Evolutionary conservation across 2,888 invertebrate genomes (phyloP).

Genomic region (Athalia circularis): DNA sequence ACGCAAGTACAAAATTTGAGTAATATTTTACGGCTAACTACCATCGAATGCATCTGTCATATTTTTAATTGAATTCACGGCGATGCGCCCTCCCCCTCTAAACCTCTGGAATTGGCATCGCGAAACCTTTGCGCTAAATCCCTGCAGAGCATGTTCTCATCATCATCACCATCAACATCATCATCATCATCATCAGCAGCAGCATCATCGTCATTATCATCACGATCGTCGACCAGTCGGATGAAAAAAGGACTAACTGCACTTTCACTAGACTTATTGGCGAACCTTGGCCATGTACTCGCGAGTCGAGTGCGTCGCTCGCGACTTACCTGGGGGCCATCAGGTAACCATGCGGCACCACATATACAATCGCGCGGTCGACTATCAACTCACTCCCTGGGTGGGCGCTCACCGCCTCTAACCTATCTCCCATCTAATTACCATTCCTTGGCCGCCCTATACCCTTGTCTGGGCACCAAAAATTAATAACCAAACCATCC

Average conservation of each 20-base stretch:
- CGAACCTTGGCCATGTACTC: constrained; percentile 45
- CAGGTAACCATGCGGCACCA: constrained; percentile 15
- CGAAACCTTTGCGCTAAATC: not conserved
- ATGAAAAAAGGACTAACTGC: constrained; percentile 25
- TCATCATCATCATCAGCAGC: too few species aligned
- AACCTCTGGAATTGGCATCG: not conserved
- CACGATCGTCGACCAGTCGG: not conserved
- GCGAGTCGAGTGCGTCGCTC: constrained; percentile 43
- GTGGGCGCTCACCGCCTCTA: constrained; percentile 45
- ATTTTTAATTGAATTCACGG: constrained; percentile 15
- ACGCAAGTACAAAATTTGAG: not conserved
- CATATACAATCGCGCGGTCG: not conserved
- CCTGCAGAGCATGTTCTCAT: too few species aligned
- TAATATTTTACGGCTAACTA: constrained; percentile 28
- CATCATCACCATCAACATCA: too few species aligned
- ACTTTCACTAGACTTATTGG: constrained; percentile 29
- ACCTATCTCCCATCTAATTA: constrained; percentile 45
- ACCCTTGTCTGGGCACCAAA: constrained; percentile 42
- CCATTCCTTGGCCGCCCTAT: constrained; percentile 41
- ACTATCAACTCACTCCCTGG: constrained; percentile 36
- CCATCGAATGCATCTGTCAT: constrained; percentile 28
- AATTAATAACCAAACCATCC: constrained; percentile 42
- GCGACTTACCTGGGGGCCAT: constrained; percentile 31
- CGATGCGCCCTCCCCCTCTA: not conserved
- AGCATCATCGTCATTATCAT: not conserved